phyloP scores from a whole-genome alignment of 2,888 invertebrate species.

The Macrophya alboannulata region DNA sequence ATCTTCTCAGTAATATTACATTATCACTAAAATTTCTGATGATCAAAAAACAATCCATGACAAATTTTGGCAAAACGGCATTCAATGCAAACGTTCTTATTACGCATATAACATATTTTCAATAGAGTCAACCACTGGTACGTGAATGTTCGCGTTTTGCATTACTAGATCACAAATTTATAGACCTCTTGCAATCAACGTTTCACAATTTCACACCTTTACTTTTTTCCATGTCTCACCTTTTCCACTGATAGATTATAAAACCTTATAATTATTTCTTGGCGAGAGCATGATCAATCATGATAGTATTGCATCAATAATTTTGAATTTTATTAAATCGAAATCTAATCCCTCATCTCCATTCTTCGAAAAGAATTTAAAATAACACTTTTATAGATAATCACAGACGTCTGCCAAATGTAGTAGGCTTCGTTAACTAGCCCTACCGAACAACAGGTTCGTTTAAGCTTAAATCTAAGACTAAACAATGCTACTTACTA shows the following conservation, averaged over 20 bases:
- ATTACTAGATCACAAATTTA: neutral
- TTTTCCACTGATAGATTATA: constrained; percentile 3
- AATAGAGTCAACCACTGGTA: neutral
- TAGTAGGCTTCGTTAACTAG: constrained; percentile 70
- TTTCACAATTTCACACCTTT: constrained; percentile 6
- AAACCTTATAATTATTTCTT: neutral
- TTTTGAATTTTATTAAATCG: constrained; percentile 49
- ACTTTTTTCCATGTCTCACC: neutral
- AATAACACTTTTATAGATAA: constrained; percentile 62
- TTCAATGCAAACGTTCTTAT: neutral
- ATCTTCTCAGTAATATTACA: neutral
- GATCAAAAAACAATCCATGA: neutral
- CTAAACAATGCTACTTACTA: constrained; percentile 50
- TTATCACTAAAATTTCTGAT: neutral
- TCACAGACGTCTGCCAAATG: constrained; percentile 73
- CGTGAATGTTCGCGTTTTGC: neutral
- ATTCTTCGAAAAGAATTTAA: constrained; percentile 46
- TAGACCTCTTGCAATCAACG: neutral
- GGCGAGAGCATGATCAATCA: constrained; percentile 38
- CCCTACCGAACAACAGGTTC: constrained; percentile 65
- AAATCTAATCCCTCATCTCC: constrained; percentile 29
- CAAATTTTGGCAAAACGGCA: neutral
- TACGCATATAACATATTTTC: constrained; percentile 8
- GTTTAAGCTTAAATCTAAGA: constrained; percentile 57
- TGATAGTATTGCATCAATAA: constrained; percentile 47